phyloP scores from a whole-genome alignment of 1,140 invertebrate genomes.

The Drosophila triauraria region DNA sequence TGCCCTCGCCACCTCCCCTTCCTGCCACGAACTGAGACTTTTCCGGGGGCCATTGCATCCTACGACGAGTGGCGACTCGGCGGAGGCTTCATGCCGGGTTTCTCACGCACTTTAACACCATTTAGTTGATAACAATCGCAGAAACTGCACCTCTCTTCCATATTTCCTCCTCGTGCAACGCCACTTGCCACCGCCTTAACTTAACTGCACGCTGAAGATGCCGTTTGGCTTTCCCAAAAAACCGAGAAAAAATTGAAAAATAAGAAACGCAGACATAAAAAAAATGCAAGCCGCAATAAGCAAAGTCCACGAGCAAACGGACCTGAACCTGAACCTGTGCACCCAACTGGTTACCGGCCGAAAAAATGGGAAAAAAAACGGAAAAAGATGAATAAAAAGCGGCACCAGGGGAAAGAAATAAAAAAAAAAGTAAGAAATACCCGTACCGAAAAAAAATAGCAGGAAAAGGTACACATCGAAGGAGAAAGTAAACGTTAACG shows the following conservation, averaged over 20 bases:
- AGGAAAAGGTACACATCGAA: conserved; percentile 82
- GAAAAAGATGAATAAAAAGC: conserved; percentile 45
- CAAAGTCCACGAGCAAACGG: conserved; percentile 73
- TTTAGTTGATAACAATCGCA: conserved; percentile 81
- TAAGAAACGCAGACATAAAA: conserved; percentile 39
- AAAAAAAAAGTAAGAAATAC: conserved; percentile 19
- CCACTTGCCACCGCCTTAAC: conserved; percentile 68
- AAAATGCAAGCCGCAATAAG: conserved; percentile 64
- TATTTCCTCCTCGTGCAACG: conserved; percentile 56
- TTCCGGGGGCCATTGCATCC: conserved; percentile 39
- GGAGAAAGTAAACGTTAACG: conserved; percentile 81
- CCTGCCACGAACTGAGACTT: conserved; percentile 15
- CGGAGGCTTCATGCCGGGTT: conserved; percentile 52
- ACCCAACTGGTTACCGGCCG: conserved; percentile 67
- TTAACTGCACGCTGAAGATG: conserved; percentile 49
- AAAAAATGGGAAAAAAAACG: conserved; percentile 32
- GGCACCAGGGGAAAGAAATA: conserved; percentile 36
- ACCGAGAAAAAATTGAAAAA: conserved; percentile 20
- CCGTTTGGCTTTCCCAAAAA: conserved; percentile 69
- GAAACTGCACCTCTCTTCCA: conserved; percentile 9
- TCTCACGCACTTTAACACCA: conserved; percentile 83
- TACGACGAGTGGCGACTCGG: conserved; percentile 17
- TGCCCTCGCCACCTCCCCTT: conserved; percentile 22
- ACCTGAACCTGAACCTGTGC: conserved; percentile 76
- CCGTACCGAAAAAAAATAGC: conserved; percentile 54